Percentiles rank a stretch among this genome's conserved stretches.
Conservation (phyloP, 1,140 invertebrate species). For the Formica exsecta region DNA sequence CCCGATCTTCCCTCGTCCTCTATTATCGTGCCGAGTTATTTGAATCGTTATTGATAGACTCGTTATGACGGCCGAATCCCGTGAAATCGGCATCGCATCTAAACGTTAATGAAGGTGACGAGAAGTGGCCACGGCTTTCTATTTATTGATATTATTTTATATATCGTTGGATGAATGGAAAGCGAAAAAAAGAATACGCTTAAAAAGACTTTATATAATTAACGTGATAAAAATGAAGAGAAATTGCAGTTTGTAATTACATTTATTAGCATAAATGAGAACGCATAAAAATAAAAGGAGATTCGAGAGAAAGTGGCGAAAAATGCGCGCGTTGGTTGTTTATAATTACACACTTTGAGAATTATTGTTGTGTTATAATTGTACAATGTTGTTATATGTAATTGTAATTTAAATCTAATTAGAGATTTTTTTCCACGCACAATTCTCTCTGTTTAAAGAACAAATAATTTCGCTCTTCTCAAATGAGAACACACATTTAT, state of each 20-base stretch:
- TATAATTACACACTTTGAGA: not conserved
- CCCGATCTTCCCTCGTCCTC: conserved; percentile 33
- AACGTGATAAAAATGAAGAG: not conserved
- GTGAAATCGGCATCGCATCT: not conserved
- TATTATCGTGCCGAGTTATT: conserved; percentile 53
- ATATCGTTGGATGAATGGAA: not conserved
- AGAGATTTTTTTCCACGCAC: no score
- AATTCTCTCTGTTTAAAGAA: conserved; percentile 6
- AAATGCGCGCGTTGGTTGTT: not conserved
- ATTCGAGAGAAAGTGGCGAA: not conserved
- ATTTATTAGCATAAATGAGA: not conserved
- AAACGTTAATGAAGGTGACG: not conserved
- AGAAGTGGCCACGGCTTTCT: not conserved
- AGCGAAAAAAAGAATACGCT: not conserved
- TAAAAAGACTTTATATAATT: not conserved
- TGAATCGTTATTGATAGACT: conserved; percentile 58
- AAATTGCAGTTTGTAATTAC: not conserved
- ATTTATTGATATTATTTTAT: not conserved
- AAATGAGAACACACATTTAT: not conserved
- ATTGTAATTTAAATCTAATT: not conserved
- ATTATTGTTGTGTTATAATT: not conserved
- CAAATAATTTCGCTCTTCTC: not conserved
- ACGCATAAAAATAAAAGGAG: not conserved
- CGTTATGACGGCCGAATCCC: conserved; percentile 27
- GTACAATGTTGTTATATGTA: not conserved